A percentile compares a stretch with the other conserved stretches of the same genome.
These are phyloP conservation scores for Ammodytes dubius DNA, from an alignment of 2,113 vertebrate species.

Conservation along the genomic window DNA sequence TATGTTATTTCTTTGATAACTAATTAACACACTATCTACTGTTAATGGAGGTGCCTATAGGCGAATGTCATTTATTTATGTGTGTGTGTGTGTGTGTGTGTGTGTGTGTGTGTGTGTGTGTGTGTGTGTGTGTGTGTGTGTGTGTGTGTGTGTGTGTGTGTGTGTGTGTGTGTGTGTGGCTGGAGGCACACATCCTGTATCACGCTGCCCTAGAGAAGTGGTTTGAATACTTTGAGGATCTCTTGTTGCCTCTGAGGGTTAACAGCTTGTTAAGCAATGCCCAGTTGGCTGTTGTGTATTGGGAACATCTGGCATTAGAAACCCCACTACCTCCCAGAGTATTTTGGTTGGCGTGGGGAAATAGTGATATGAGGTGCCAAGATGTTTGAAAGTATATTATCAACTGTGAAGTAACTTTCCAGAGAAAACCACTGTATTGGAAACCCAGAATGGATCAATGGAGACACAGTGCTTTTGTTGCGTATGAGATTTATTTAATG, in stretches of 20 bases:
- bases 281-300: constrained; percentile 54
- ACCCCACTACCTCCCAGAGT: constrained; percentile 45
- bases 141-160: too few relatives aligned
- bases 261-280: constrained; percentile 61
- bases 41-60: neutral
- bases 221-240: constrained; percentile 24
- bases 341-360: constrained; percentile 66
- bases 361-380: constrained; percentile 45
- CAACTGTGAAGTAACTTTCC: constrained; percentile 68
- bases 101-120: too few relatives aligned
- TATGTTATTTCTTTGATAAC: neutral
- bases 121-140: too few relatives aligned
- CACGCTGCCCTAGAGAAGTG: neutral
- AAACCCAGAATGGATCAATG: constrained; percentile 57
- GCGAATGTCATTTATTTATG: neutral
- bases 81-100: too few relatives aligned
- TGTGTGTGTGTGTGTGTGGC: neutral
- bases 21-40: neutral
- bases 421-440: constrained; percentile 65
- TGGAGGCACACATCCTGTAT: neutral
- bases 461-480: constrained; percentile 25
- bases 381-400: constrained; percentile 58
- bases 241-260: constrained; percentile 51
- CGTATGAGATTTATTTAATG: constrained; percentile 44
- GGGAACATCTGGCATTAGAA: constrained; percentile 73